Evolutionary conservation across 2,888 invertebrate genomes (phyloP).

Genomic region (Melipona beecheii): DNA sequence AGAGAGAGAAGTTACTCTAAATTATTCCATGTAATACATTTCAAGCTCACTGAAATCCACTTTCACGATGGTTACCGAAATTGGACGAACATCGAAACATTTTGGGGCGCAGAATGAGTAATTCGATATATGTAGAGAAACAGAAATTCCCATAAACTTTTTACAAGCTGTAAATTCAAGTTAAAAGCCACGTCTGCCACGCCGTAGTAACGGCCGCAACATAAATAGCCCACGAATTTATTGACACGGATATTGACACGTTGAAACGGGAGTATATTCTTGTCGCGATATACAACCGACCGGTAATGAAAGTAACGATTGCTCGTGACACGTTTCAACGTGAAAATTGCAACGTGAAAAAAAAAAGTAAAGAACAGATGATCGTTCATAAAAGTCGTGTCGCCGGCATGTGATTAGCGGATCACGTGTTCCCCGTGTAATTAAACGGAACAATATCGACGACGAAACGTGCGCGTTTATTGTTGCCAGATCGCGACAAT

Average conservation of each 20-base stretch:
- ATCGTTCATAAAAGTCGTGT: constrained; percentile 41
- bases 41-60: no score
- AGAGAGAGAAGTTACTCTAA: no score
- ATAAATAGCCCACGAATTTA: neutral
- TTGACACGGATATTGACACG: constrained; percentile 6
- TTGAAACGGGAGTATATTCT: neutral
- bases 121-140: neutral
- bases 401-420: constrained; percentile 31
- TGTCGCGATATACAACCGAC: constrained; percentile 5
- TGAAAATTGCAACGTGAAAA: neutral
- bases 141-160: no score
- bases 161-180: no score
- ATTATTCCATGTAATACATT: no score
- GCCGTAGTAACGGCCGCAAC: no score
- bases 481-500: constrained; percentile 3
- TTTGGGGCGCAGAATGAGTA: neutral
- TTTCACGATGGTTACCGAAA: neutral
- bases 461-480: constrained; percentile 10
- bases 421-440: constrained; percentile 37
- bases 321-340: constrained; percentile 31
- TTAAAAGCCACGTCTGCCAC: no score
- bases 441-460: constrained; percentile 25
- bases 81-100: neutral
- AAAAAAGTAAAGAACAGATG: neutral
- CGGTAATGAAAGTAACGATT: constrained; percentile 29